Base-by-base conservation (phyloP, 2,888 invertebrate genomes). In the Merodon equestris region DNA sequence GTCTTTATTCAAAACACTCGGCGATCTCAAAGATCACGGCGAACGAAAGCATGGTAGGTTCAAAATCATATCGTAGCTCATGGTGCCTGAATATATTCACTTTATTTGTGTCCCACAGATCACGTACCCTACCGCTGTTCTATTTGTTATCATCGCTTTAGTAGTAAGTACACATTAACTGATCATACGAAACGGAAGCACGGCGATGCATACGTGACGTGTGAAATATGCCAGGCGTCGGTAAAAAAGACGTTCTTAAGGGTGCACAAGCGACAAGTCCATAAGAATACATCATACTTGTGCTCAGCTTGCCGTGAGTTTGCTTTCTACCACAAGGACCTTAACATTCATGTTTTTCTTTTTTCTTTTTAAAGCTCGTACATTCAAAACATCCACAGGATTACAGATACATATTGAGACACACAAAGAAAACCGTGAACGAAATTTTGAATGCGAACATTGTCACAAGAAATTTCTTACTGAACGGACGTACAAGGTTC, bases 291-390 rank as follows among this genome's bases (percentile, higher is more conserved):
- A 9, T 48, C 67, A 7, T 83, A 73, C 15, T 63, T 83, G 1
- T 83, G 83, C 12, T 66, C 73, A 38, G 72, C 82, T n/a, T 83
- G 83, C 47, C 83, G 83, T 83, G 82, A 70, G 83, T 72, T 38
- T 34, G 3, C 27, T 27, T 27, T 27, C 27, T 7, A 2, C 27
- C 17, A 36, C 4, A 36, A 1, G 47, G 19, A 3, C 1, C 15
- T 40, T 12, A 15, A 56, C 13, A 47, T 44, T n/a, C 17, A 18
- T 40, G 40, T 14, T 18, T 15, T 13, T 40, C 38, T 51, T 47
- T 9, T 44, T 13, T 27, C 19, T 48, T 13, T n/a, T 1, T 18
- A 9, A 38, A 83, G 83, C 83, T 3, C 82, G 81, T n/a, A 83
- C 76, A 2, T 83, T 82, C 36, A 82, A 67, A 47, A 77, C 82